Evolutionary conservation across 2,888 invertebrate genomes (phyloP).

Genomic region (Heteromyza rotundicornis): DNA sequence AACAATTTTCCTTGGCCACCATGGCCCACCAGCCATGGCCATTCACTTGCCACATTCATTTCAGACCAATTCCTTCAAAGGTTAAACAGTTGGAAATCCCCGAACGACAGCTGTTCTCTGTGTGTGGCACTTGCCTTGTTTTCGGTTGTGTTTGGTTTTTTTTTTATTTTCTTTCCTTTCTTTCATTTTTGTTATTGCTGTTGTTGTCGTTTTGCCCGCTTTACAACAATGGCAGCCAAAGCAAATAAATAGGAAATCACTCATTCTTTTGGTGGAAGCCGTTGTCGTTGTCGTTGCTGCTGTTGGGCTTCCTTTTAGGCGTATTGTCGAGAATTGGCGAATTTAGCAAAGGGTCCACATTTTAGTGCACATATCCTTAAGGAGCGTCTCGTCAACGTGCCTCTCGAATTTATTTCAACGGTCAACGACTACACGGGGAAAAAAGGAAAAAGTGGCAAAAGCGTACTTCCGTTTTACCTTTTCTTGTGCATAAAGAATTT

Average conservation of each 20-base stretch:
- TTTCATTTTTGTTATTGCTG: too few relatives aligned
- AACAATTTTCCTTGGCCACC: too few relatives aligned
- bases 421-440: neutral
- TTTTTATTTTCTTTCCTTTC: too few relatives aligned
- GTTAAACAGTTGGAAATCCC: conserved; percentile 21
- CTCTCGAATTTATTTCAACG: neutral
- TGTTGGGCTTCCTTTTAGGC: neutral
- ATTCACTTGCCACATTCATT: neutral
- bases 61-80: conserved; percentile 2
- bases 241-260: conserved; percentile 18
- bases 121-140: too few relatives aligned
- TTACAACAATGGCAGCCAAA: conserved; percentile 5
- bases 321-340: neutral
- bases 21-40: too few relatives aligned
- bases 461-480: conserved; percentile 2
- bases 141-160: too few relatives aligned
- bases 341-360: neutral
- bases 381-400: too few relatives aligned
- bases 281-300: neutral
- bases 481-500: too few relatives aligned
- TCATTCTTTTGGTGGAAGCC: conserved; percentile 10
- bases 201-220: too few relatives aligned
- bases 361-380: neutral
- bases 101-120: too few relatives aligned
- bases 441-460: conserved; percentile 3